Percentiles rank a stretch among this genome's conserved stretches.
These are phyloP conservation scores for Collichthys lucidus DNA, from an alignment of 2,113 vertebrate genomes.

Conservation along the genomic window DNA sequence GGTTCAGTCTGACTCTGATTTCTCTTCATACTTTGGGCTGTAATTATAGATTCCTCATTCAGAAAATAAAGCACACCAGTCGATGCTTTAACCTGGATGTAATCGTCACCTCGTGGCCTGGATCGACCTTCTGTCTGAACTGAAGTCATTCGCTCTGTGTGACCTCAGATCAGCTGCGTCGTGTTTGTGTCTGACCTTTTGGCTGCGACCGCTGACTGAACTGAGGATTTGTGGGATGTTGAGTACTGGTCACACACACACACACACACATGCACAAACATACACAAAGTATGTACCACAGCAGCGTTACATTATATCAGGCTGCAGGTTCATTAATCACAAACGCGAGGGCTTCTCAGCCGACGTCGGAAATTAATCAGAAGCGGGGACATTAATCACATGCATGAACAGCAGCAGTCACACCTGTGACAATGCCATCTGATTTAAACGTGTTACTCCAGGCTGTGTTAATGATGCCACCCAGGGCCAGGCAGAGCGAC, in stretches of 20 bases:
- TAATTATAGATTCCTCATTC: too few species aligned
- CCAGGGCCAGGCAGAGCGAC: slow-evolving; percentile 70
- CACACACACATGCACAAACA: background rate
- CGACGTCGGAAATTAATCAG: slow-evolving; percentile 75
- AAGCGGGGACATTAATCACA: slow-evolving; percentile 79
- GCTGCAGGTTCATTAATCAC: slow-evolving; percentile 77
- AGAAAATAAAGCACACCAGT: too few species aligned
- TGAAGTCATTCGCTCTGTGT: too few species aligned
- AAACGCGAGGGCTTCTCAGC: slow-evolving; percentile 61
- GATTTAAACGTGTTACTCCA: slow-evolving; percentile 79
- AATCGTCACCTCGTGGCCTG: too few species aligned
- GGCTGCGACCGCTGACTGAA: slow-evolving; percentile 77
- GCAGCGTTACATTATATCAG: slow-evolving; percentile 57
- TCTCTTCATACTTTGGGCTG: too few species aligned
- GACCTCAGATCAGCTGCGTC: too few species aligned
- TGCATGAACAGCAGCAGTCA: slow-evolving; percentile 76
- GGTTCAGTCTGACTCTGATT: too few species aligned
- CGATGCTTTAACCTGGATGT: too few species aligned
- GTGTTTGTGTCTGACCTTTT: slow-evolving; percentile 84
- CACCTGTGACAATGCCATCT: slow-evolving; percentile 79
- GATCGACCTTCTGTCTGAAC: too few species aligned
- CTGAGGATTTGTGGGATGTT: slow-evolving; percentile 47
- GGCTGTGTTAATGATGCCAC: slow-evolving; percentile 80
- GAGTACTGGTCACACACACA: background rate
- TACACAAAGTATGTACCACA: slow-evolving; percentile 31